Conservation (phyloP, 2,113 vertebrate genomes). For the Cochlearius cochlearius region DNA sequence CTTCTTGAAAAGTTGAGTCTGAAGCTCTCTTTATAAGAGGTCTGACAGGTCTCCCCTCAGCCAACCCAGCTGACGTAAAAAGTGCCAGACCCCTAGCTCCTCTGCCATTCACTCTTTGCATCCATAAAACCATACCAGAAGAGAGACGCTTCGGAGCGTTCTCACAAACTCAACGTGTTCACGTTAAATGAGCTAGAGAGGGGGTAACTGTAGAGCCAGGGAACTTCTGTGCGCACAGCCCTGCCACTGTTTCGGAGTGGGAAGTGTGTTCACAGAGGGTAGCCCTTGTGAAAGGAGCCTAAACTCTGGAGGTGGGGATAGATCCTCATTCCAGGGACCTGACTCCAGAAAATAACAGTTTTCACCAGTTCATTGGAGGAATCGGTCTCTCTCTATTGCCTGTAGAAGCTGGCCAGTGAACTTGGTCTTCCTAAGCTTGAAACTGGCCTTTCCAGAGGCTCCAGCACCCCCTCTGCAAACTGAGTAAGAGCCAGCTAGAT, state of each 20-base stretch:
- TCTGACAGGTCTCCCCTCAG: neutral
- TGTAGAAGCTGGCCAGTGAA: neutral
- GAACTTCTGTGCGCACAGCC: neutral
- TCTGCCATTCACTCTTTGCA: neutral
- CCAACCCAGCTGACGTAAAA: neutral
- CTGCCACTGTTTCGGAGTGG: neutral
- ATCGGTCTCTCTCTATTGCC: neutral
- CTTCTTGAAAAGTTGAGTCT: neutral
- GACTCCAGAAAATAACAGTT: neutral
- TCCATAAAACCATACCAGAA: neutral
- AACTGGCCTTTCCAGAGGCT: neutral
- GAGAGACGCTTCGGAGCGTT: neutral
- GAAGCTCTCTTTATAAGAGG: neutral
- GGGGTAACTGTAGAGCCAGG: neutral
- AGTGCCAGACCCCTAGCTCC: neutral
- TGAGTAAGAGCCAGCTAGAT: neutral
- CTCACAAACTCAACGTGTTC: neutral
- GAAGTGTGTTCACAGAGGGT: neutral
- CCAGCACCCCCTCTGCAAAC: neutral
- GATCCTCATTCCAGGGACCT: neutral
- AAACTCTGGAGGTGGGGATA: neutral
- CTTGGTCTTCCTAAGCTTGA: neutral
- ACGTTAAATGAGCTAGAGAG: neutral
- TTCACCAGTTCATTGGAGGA: neutral
- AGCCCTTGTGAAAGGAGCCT: neutral